phyloP scores from a whole-genome alignment of 2,113 vertebrate species.

The Urocolius indicus region DNA sequence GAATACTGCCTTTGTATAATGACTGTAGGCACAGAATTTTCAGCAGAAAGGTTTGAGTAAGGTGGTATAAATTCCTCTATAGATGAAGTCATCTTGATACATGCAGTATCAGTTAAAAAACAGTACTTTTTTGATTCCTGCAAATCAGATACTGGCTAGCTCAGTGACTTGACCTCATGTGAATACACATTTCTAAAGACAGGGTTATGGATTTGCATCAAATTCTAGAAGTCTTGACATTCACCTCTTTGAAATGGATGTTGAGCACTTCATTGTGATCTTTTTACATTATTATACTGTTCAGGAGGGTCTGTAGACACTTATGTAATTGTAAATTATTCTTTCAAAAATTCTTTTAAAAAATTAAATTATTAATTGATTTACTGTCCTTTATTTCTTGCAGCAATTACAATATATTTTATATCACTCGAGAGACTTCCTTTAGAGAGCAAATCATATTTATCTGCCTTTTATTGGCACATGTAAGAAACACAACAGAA shows the following conservation, averaged over 20 bases:
- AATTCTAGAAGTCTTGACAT: neutral
- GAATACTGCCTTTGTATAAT: neutral
- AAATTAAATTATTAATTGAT: neutral
- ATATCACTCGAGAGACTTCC: neutral
- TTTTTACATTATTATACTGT: neutral
- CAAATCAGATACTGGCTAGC: neutral
- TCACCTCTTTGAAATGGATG: neutral
- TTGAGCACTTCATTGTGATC: neutral
- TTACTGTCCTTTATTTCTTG: slow-evolving; percentile 8
- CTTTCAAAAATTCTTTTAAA: neutral
- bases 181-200: neutral
- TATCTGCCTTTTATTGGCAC: neutral
- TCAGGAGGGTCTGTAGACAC: neutral
- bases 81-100: neutral
- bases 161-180: neutral
- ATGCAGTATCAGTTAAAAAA: neutral
- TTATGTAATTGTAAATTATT: neutral
- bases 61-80: neutral
- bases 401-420: neutral
- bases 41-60: neutral
- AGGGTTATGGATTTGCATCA: neutral
- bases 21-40: neutral
- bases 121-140: neutral
- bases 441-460: neutral
- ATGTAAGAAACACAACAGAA: slow-evolving; percentile 5